Evolutionary conservation across 2,888 invertebrate genomes (phyloP), one percentile per base, ranked within the genome.

Genomic region (Mythimna lalbum): DNA sequence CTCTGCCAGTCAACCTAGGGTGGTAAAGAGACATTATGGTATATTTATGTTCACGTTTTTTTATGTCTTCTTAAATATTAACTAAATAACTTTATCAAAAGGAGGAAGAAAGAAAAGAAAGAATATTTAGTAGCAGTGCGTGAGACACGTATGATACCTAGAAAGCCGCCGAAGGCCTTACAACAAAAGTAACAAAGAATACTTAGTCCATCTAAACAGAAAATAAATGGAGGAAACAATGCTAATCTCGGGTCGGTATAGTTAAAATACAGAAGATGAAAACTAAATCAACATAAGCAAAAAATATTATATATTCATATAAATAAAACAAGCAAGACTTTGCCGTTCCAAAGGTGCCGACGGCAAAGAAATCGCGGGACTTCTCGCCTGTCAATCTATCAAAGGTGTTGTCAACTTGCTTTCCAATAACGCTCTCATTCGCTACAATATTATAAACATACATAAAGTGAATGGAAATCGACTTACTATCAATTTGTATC

Each of bases 401-500:
- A 80, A 85, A 74, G 50, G 61, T 70, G 64, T 73, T 64, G 73
- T 73, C 80, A 77, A 70, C 68, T 67, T 69, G 59, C 61, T 76
- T 80, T 73, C 59, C 73, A 82, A 85, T 80, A 80, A 76, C 68
- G 57, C 56, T 73, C 63, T 65, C 72, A 74, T 84, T 77, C 67
- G 64, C 56, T 79, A 73, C 56, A 69, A 77, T 76, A 83, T 71
- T 81, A 79, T 64, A 81, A 63, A 68, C 53, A 65, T 68, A 76
- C 61, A 77, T 80, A 74, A 83, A 79, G 50, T 55, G 75, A 82
- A 81, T 83, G 69, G 71, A 82, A 84, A 84, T 84, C 76, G 78
- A 83, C 84, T 86, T 80, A 87, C 87, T 86, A 89, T 87, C 87
- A 86, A 86, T 88, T 87, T 86, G 77, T 87, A 87, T 88, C 89